A percentile compares a stretch with the other conserved stretches of the same genome.
Evolutionary conservation across 1,140 invertebrate genomes (phyloP).

Genomic region (Drosophila lini): DNA sequence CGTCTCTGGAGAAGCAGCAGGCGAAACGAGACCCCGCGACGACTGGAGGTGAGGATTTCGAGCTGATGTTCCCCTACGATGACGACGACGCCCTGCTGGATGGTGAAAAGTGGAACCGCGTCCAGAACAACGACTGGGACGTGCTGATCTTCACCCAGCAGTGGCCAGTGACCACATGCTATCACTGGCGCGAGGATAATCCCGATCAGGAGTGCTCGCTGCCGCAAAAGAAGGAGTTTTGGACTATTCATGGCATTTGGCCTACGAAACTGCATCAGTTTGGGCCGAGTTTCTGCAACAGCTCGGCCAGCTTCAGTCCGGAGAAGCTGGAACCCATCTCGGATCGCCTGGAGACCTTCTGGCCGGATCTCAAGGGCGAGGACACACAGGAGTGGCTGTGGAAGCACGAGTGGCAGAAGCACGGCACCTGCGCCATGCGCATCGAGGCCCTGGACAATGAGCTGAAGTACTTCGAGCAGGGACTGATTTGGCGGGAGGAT

Average conservation of each 20-base stretch:
- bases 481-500: conserved; percentile 87
- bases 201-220: conserved; percentile 87
- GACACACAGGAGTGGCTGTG: conserved; percentile 87
- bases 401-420: conserved; percentile 94
- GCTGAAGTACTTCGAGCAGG: conserved; percentile 90
- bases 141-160: conserved; percentile 91
- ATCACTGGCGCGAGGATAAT: conserved; percentile 88
- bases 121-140: conserved; percentile 87
- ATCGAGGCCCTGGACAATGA: conserved; percentile 88
- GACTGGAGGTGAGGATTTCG: conserved; percentile 7
- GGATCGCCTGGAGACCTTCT: conserved; percentile 87
- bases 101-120: conserved; percentile 5
- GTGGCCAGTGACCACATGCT: conserved; percentile 92
- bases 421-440: conserved; percentile 91
- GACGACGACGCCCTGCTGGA: conserved; percentile 8
- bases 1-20: conserved; percentile 12
- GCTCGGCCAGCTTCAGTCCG: conserved; percentile 87
- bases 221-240: conserved; percentile 87
- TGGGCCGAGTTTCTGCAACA: conserved; percentile 90
- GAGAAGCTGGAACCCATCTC: conserved; percentile 87
- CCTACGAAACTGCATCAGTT: conserved; percentile 88
- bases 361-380: conserved; percentile 90
- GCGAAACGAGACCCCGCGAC: background rate
- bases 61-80: conserved; percentile 14
- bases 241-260: conserved; percentile 94